Evolutionary conservation across 2,113 vertebrate genomes (phyloP).

Genomic region (Riparia riparia): DNA sequence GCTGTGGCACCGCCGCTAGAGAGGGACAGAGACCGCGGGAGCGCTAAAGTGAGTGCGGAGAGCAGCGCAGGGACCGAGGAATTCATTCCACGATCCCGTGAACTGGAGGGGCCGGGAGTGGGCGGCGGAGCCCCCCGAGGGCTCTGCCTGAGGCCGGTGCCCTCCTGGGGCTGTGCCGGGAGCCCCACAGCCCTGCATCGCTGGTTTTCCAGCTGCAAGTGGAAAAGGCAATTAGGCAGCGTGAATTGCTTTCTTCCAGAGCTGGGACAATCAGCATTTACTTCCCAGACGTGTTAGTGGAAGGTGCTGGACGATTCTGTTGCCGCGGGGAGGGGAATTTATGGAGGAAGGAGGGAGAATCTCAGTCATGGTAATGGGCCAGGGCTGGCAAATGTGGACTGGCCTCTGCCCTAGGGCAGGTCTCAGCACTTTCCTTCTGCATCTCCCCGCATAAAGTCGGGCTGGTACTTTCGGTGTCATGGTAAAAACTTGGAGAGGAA

Average conservation of each 20-base stretch:
- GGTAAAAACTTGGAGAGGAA: neutral
- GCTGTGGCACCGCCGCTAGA: neutral
- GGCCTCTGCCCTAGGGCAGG: neutral
- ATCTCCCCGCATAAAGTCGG: neutral
- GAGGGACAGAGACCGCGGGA: constrained; percentile 11
- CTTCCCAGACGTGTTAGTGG: neutral
- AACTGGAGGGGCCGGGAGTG: neutral
- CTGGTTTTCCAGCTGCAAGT: neutral
- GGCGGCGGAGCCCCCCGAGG: neutral
- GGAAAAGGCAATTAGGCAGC: neutral
- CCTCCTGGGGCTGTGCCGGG: neutral
- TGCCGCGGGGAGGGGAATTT: neutral
- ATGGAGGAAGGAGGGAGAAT: neutral
- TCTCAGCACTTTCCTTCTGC: neutral
- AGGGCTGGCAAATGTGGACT: neutral
- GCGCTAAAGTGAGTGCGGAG: fast-evolving
- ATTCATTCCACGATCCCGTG: neutral
- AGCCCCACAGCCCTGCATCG: neutral
- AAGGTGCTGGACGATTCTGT: neutral
- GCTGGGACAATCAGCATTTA: neutral
- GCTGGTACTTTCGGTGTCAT: neutral
- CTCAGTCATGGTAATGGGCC: neutral
- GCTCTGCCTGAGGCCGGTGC: neutral
- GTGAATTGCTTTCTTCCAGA: constrained; percentile 30
- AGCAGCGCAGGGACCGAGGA: neutral